Conservation (phyloP, 2,888 invertebrate species). For the Patella ulyssiponensis region DNA sequence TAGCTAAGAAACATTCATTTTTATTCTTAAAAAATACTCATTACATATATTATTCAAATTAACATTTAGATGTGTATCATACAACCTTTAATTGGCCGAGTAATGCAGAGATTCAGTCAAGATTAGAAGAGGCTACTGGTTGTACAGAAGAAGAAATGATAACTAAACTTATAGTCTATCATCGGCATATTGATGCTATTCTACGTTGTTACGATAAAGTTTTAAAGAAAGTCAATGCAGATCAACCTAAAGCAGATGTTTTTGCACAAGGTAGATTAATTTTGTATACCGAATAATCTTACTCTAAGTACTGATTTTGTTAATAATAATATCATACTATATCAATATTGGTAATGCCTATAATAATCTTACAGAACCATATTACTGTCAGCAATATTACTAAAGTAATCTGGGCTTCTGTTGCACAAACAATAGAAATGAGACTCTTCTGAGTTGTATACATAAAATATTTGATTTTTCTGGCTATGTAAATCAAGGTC, state of each 20-base stretch:
- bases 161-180: conserved; percentile 64
- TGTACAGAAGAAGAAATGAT: conserved; percentile 66
- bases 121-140: conserved; percentile 63
- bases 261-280: conserved; percentile 65
- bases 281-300: no score
- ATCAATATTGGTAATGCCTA: no score
- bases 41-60: background rate
- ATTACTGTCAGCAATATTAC: no score
- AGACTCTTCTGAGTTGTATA: no score
- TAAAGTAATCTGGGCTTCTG: no score
- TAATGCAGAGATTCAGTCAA: conserved; percentile 58
- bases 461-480: no score
- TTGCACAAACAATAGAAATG: no score
- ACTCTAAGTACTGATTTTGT: no score
- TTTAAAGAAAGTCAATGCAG: conserved; percentile 68
- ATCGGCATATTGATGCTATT: conserved; percentile 66
- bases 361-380: no score
- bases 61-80: conserved; percentile 69
- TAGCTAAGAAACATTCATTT: no score
- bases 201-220: conserved; percentile 58
- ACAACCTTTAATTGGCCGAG: conserved; percentile 71
- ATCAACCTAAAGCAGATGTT: conserved; percentile 72
- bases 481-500: no score
- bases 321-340: no score
- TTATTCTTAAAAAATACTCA: background rate